Conservation (phyloP, 1,140 invertebrate species). For the Nephila pilipes region DNA sequence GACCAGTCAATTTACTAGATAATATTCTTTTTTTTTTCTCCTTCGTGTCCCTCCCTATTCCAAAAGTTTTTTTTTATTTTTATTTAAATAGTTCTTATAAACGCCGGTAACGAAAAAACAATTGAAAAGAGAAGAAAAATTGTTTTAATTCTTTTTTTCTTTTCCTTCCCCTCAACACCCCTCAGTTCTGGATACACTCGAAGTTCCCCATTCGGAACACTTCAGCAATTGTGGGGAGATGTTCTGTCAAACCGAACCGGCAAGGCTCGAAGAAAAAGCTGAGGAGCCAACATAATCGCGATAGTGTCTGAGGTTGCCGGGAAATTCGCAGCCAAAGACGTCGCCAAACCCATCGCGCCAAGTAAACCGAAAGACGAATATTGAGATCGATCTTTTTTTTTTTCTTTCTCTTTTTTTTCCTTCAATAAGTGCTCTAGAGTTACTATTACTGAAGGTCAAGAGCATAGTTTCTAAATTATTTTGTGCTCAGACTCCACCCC, state of each 20-base stretch:
- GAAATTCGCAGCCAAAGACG: background rate
- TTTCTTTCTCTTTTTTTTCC: too few species aligned
- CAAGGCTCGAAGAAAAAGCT: constrained; percentile 34
- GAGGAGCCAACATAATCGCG: constrained; percentile 25
- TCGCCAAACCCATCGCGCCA: background rate
- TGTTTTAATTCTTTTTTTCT: background rate
- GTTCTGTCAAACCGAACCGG: constrained; percentile 26
- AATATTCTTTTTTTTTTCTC: background rate
- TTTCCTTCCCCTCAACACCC: background rate
- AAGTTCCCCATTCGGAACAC: constrained; percentile 14
- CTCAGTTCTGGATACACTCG: background rate
- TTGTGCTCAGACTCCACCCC: too few species aligned
- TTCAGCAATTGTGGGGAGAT: background rate
- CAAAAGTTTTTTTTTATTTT: background rate
- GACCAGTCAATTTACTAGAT: constrained; percentile 23
- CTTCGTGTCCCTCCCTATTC: background rate
- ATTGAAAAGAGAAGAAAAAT: background rate
- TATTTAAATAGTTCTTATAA: background rate
- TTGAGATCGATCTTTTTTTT: background rate
- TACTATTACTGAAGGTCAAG: too few species aligned
- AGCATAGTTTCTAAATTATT: too few species aligned
- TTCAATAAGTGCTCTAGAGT: too few species aligned
- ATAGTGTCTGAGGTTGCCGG: constrained; percentile 9
- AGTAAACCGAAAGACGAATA: background rate
- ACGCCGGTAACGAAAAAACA: constrained; percentile 1